Conservation (phyloP, 2,113 vertebrate species). For the Amazona guildingii region DNA sequence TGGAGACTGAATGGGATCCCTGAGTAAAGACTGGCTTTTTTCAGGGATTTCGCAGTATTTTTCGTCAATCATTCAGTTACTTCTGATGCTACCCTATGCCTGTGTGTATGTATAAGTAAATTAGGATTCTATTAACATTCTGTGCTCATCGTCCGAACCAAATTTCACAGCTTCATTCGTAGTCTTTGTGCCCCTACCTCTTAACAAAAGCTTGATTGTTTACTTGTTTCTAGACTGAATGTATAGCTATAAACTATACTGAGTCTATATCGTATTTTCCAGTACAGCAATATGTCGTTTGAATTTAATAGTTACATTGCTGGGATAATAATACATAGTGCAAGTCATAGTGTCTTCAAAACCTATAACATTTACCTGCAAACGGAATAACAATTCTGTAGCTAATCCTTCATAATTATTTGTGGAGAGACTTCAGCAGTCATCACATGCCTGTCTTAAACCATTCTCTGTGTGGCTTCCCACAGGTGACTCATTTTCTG, state of each 20-base stretch:
- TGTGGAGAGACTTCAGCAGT: not conserved
- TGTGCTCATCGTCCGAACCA: not conserved
- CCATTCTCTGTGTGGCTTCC: not conserved
- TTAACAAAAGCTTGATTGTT: not conserved
- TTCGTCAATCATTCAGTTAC: not conserved
- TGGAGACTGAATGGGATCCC: not conserved
- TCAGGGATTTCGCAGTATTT: not conserved
- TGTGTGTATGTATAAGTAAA: not conserved
- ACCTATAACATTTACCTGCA: not conserved
- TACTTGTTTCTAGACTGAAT: not conserved
- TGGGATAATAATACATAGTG: not conserved
- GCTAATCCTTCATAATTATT: not conserved
- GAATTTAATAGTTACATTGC: not conserved
- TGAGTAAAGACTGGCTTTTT: not conserved
- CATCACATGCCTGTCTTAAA: not conserved
- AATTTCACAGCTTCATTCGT: not conserved
- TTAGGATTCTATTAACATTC: not conserved
- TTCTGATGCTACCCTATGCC: not conserved
- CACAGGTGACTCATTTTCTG: not conserved
- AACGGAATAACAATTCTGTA: not conserved
- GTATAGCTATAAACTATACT: not conserved
- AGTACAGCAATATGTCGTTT: not conserved
- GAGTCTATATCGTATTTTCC: not conserved
- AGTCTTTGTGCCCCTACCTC: not conserved
- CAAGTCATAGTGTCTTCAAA: not conserved